Evolutionary conservation across 2,888 invertebrate species (phyloP).

Genomic region (Amphipoea oculea): DNA sequence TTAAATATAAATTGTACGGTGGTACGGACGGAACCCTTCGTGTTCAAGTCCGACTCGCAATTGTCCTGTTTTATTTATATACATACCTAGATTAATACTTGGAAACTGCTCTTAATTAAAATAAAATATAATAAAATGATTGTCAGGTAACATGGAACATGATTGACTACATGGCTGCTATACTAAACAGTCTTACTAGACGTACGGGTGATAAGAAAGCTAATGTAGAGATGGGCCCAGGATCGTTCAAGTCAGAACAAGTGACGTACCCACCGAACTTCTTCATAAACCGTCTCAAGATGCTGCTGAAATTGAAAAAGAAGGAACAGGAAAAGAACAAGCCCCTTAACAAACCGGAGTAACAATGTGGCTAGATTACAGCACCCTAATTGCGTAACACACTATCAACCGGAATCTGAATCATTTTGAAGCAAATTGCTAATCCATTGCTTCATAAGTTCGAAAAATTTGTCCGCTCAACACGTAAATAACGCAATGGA

Average conservation of each 20-base stretch:
- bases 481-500: too few relatives aligned
- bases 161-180: neutral
- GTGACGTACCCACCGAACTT: slow-evolving; percentile 63
- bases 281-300: slow-evolving; percentile 66
- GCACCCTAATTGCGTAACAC: too few relatives aligned
- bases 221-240: slow-evolving; percentile 73
- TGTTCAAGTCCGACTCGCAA: too few relatives aligned
- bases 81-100: too few relatives aligned
- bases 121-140: neutral
- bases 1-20: too few relatives aligned
- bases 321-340: slow-evolving; percentile 53
- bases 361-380: neutral
- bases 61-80: too few relatives aligned
- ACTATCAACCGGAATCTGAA: too few relatives aligned
- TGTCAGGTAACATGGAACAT: slow-evolving; percentile 18
- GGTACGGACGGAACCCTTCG: too few relatives aligned
- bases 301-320: slow-evolving; percentile 70
- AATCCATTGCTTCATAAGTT: too few relatives aligned
- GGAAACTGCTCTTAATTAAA: neutral
- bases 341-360: neutral
- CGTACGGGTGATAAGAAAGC: slow-evolving; percentile 21
- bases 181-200: neutral
- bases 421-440: too few relatives aligned
- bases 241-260: slow-evolving; percentile 70
- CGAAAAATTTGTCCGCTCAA: too few relatives aligned